Conservation (phyloP, 1,140 invertebrate genomes). For the Epicauta chinensis region DNA sequence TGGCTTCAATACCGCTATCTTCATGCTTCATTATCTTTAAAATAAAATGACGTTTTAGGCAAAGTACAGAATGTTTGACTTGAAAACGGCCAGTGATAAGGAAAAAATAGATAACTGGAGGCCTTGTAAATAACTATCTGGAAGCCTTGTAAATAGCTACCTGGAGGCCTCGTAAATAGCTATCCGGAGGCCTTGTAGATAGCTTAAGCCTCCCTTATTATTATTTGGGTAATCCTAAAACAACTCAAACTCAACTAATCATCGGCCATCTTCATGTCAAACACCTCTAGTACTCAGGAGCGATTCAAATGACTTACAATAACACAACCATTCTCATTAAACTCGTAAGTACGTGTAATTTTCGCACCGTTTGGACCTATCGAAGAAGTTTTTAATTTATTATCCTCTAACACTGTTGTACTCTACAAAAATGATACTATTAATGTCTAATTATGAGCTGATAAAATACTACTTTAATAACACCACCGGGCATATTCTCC, state of each 20-base stretch:
- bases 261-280: too few species aligned
- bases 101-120: too few species aligned
- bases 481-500: conserved; percentile 45
- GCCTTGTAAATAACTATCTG: too few species aligned
- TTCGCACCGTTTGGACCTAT: conserved; percentile 46
- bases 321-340: conserved; percentile 50
- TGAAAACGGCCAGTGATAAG: too few species aligned
- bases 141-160: too few species aligned
- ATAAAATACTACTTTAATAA: conserved; percentile 23
- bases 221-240: too few species aligned
- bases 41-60: conserved; percentile 14
- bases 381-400: conserved; percentile 49
- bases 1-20: conserved; percentile 27
- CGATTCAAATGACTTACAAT: conserved; percentile 45
- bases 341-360: conserved; percentile 49
- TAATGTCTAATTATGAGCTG: conserved; percentile 34
- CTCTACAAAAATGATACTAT: conserved; percentile 45
- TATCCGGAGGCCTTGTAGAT: too few species aligned
- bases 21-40: conserved; percentile 32
- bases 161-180: too few species aligned
- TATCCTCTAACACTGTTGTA: conserved; percentile 46
- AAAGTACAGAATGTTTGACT: not conserved
- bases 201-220: too few species aligned
- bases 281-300: too few species aligned
- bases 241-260: too few species aligned